phyloP scores from a whole-genome alignment of 1,140 invertebrate species.

The Bombus confusus region DNA sequence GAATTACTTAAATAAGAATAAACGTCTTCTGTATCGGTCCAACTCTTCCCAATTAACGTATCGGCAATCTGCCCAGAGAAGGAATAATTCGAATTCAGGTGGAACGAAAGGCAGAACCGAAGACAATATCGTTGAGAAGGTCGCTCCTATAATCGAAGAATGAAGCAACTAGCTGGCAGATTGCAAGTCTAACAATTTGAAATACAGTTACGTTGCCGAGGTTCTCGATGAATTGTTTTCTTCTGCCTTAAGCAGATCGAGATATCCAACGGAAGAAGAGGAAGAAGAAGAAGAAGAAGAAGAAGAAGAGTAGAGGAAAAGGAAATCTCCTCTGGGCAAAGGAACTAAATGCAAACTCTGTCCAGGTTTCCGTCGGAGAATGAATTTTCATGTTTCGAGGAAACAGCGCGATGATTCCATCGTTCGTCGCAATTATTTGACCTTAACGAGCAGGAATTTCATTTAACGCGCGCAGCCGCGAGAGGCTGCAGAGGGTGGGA shows the following conservation, averaged over 20 bases:
- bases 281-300: not conserved
- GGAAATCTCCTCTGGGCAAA: not conserved
- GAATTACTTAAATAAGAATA: too few species aligned
- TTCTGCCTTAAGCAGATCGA: not conserved
- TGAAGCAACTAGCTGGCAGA: not conserved
- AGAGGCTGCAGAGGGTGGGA: too few species aligned
- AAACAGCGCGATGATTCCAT: constrained; percentile 2
- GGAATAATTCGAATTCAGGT: not conserved
- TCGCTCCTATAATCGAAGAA: not conserved
- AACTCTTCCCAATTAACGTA: too few species aligned
- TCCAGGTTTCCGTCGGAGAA: not conserved
- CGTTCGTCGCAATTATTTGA: constrained; percentile 14
- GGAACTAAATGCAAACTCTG: not conserved
- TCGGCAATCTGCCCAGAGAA: too few species aligned
- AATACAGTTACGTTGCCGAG: not conserved
- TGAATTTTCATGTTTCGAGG: constrained; percentile 10
- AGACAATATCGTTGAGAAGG: not conserved
- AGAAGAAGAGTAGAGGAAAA: not conserved
- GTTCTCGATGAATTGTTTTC: not conserved
- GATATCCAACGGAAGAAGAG: not conserved
- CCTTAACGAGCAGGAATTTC: constrained; percentile 14
- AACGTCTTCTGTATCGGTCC: too few species aligned
- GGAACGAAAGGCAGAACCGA: not conserved
- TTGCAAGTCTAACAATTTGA: not conserved
- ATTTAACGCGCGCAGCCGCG: not conserved